Evolutionary conservation across 1,140 invertebrate genomes (phyloP), one percentile per base, ranked within the genome.

Genomic region (Anadara kagoshimensis): DNA sequence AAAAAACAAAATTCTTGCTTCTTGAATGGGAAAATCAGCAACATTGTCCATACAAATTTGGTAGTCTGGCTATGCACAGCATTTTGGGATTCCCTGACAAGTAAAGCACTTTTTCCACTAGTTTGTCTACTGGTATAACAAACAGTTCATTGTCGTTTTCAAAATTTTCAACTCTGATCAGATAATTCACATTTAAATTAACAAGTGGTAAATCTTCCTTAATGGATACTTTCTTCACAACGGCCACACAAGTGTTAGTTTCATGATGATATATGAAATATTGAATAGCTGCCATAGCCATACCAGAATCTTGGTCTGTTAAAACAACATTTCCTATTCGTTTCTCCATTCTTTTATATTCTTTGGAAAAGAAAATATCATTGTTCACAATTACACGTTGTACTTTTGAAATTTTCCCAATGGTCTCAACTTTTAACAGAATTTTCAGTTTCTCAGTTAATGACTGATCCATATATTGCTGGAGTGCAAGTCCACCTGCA

Each of bases 261-360:
- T 54, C n/a, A 22, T n/a, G n/a, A 54, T 54, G n/a, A 22, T n/a
- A n/a, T n/a, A n/a, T 11, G 53, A 54, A 54, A 54, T 22, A 54
- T 22, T 22, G n/a, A 54, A 54, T 54, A 22, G n/a, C 24, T 54
- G n/a, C n/a, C 24, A 54, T 54, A 22, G n/a, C 53, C 29, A 36
- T 36, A 36, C 29, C 29, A 36, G 29, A 36, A 54, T 22, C 53
- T 22, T 54, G n/a, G n/a, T 54, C 53, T 22, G n/a, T 22, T 54
- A n/a, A 22, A 54, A 62, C 59, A 45, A 62, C 36, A 62, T 45
- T 22, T 14, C 41, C 26, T 44, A 62, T 29, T 43, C 59, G 41
- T 20, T 62, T 62, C 45, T 62, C 45, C 59, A 62, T 62, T 43
- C 59, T 36, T 45, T 3, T 47, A 43, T 47, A 62, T 5, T 44